Evolutionary conservation across 2,797 vertebrate genomes (phyloP), one percentile per base, ranked within the genome.

Genomic region (Tragelaphus eurycerus): DNA sequence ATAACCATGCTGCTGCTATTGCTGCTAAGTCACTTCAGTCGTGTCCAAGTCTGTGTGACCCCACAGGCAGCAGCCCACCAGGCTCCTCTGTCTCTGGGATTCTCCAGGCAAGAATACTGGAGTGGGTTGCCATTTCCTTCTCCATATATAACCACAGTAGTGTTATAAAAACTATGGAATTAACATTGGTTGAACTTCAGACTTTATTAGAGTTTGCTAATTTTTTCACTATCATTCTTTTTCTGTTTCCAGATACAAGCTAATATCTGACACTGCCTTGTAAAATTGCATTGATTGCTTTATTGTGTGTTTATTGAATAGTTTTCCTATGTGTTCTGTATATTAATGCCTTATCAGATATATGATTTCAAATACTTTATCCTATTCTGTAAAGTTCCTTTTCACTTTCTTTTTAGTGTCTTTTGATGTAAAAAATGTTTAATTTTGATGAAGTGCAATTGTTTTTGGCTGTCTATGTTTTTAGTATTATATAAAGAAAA

Each of bases 101-200:
- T 64, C 62, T 64, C 31, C 62, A n/a, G 16, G 31, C 7, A n/a
- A 34, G 31, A 64, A 64, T 64, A n/a, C 31, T 64, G 62, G 62
- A 64, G 62, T 64, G 31, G 62, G 62, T 10, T 10, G 62, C 62
- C 4, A 64, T 19, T 64, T 64, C 62, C 62, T 19, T 64, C 62
- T 64, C 62, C 62, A 64, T 62, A 64, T 16, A 81, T 46, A 83
- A 43, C 34, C 12, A 78, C 17, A 21, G 29, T 14, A 78, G 15
- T 46, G 76, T 59, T 88, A 62, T 74, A 17, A 79, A 94, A 94
- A 88, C 14, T 16, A 82, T 90, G 60, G 74, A 86, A 93, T 59
- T 88, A 96, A 62, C 89, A 52, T 83, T 62, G 25, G 2, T 29
- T 60, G 50, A 92, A 23, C 12, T 74, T 71, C 0, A 64, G 15